A percentile compares a stretch with the other conserved stretches of the same genome.
Evolutionary conservation across 2,797 vertebrate genomes (phyloP).

Genomic region (Avahi laniger): DNA sequence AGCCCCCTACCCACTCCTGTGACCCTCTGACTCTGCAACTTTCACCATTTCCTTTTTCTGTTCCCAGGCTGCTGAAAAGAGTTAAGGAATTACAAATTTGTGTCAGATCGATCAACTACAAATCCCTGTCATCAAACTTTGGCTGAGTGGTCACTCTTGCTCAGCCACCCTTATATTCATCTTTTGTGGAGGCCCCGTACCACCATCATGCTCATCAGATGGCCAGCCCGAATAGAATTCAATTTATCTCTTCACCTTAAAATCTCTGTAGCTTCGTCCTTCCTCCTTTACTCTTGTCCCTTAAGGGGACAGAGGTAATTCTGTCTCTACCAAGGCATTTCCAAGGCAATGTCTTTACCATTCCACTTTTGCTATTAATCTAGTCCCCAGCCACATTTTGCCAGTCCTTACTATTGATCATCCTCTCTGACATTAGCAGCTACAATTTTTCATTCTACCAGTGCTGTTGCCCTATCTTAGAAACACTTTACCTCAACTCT

Average conservation of each 20-base stretch:
- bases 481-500: background rate
- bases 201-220: background rate
- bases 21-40: background rate
- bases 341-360: background rate
- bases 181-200: background rate
- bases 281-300: background rate
- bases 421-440: background rate
- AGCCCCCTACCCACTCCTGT: background rate
- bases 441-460: background rate
- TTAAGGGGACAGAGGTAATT: background rate
- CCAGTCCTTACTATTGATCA: background rate
- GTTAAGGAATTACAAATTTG: background rate
- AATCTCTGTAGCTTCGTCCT: conserved; percentile 3
- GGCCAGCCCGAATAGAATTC: background rate
- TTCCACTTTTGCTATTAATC: background rate
- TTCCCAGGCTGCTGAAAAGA: background rate
- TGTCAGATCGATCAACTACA: background rate
- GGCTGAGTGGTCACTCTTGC: background rate
- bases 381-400: background rate
- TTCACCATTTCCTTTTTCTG: background rate
- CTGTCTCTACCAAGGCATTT: background rate
- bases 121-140: background rate
- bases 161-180: background rate
- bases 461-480: background rate
- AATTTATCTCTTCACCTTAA: background rate